A percentile compares a stretch with the other conserved stretches of the same genome.
phyloP scores from a whole-genome alignment of 1,140 invertebrate genomes.

The Forficula auricularia region DNA sequence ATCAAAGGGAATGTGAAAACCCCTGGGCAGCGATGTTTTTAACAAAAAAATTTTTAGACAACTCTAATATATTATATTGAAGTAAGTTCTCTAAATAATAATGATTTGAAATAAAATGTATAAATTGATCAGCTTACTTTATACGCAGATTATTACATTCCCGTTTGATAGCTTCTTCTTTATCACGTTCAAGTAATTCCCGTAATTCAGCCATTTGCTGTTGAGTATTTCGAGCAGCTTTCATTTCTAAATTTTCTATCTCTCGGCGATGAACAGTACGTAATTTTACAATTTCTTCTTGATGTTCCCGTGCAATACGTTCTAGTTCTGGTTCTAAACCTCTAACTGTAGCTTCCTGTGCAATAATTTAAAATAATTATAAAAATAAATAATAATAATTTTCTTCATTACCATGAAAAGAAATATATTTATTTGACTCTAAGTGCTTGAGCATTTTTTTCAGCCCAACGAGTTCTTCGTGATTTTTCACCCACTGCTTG shows the following conservation, averaged over 20 bases:
- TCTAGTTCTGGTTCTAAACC: constrained; percentile 52
- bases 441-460: constrained; percentile 49
- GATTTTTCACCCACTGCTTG: constrained; percentile 45
- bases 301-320: constrained; percentile 40
- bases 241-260: constrained; percentile 35
- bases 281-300: constrained; percentile 38
- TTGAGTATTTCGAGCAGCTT: constrained; percentile 31
- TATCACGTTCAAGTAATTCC: constrained; percentile 28
- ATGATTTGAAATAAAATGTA: too few relatives aligned
- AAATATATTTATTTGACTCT: constrained; percentile 29
- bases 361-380: not conserved
- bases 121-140: too few relatives aligned
- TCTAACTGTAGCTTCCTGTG: constrained; percentile 50
- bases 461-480: constrained; percentile 44
- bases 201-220: constrained; percentile 30
- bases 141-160: constrained; percentile 29
- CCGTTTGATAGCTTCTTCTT: constrained; percentile 28
- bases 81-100: too few relatives aligned
- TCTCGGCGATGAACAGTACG: constrained; percentile 38
- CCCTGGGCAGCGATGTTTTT: too few relatives aligned
- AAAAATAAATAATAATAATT: constrained; percentile 2
- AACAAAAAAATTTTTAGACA: not conserved
- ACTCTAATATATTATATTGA: not conserved
- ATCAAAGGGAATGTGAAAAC: too few relatives aligned
- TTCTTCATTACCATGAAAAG: not conserved